Evolutionary conservation across 2,888 invertebrate species (phyloP).

Genomic region (Calliopum simillimum): DNA sequence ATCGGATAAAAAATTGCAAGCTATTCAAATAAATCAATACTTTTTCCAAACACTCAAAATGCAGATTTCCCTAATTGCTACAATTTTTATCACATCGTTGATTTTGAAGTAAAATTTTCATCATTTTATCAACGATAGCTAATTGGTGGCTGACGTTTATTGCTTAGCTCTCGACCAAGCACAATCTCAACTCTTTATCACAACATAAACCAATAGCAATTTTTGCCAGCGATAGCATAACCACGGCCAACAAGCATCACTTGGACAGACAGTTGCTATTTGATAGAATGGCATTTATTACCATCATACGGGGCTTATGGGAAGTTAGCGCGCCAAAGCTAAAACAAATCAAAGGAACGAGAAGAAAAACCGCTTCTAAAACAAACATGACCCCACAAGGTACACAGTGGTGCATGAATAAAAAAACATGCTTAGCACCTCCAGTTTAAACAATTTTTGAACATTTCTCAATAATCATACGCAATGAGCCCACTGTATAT

Average conservation of each 20-base stretch:
- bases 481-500: no score
- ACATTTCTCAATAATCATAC: no score
- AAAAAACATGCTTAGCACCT: neutral
- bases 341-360: neutral
- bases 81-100: no score
- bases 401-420: neutral
- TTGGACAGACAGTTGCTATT: conserved; percentile 4
- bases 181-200: conserved; percentile 38
- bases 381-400: conserved; percentile 3
- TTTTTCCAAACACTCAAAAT: no score
- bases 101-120: neutral
- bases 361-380: neutral
- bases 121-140: conserved; percentile 32
- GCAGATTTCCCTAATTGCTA: no score
- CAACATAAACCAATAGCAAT: conserved; percentile 40
- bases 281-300: conserved; percentile 2
- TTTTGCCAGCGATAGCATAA: neutral
- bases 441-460: no score
- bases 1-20: no score
- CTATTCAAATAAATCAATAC: no score
- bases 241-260: conserved; percentile 24
- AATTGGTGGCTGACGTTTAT: conserved; percentile 55
- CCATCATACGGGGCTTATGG: neutral
- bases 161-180: conserved; percentile 47
- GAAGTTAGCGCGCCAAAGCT: conserved; percentile 4